A percentile compares a stretch with the other conserved stretches of the same genome.
phyloP scores from a whole-genome alignment of 2,888 invertebrate genomes.

The Anaspis maculata region DNA sequence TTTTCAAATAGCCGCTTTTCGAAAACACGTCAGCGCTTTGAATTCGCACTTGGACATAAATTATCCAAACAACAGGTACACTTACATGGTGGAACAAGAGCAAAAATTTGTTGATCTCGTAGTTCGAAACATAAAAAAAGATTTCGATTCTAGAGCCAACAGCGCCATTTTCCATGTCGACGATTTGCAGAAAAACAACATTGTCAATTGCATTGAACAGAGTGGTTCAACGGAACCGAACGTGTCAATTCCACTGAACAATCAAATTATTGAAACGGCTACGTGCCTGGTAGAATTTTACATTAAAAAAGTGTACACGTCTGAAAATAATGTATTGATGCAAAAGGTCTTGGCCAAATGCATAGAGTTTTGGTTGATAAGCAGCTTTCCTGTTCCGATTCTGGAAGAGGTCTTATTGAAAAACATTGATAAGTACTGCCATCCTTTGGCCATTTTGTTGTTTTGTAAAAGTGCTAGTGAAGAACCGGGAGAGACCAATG shows the following conservation, averaged over 20 bases:
- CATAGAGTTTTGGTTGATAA: slow-evolving; percentile 41
- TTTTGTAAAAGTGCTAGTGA: slow-evolving; percentile 43
- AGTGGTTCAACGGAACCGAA: slow-evolving; percentile 38
- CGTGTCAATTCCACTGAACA: slow-evolving; percentile 10
- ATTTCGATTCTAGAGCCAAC: slow-evolving; percentile 19
- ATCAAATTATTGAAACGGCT: slow-evolving; percentile 30
- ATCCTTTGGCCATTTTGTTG: slow-evolving; percentile 40
- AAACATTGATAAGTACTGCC: slow-evolving; percentile 43
- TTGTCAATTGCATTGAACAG: slow-evolving; percentile 40
- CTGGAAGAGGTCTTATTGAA: slow-evolving; percentile 39
- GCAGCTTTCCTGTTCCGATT: slow-evolving; percentile 36
- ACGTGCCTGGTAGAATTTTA: slow-evolving; percentile 39
- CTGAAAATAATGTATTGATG: slow-evolving; percentile 43
- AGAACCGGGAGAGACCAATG: too few species aligned
- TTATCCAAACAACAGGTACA: slow-evolving; percentile 23
- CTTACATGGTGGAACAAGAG: slow-evolving; percentile 23
- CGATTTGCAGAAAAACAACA: slow-evolving; percentile 38
- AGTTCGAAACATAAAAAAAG: slow-evolving; percentile 25
- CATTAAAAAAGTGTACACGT: slow-evolving; percentile 36
- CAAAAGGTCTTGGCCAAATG: slow-evolving; percentile 41
- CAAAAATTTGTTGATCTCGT: slow-evolving; percentile 25
- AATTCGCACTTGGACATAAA: slow-evolving; percentile 26
- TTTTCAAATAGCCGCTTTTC: slow-evolving; percentile 38
- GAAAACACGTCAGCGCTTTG: slow-evolving; percentile 32
- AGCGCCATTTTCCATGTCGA: slow-evolving; percentile 30